phyloP scores from a whole-genome alignment of 2,888 invertebrate species.

The Drosophila prostipennis region DNA sequence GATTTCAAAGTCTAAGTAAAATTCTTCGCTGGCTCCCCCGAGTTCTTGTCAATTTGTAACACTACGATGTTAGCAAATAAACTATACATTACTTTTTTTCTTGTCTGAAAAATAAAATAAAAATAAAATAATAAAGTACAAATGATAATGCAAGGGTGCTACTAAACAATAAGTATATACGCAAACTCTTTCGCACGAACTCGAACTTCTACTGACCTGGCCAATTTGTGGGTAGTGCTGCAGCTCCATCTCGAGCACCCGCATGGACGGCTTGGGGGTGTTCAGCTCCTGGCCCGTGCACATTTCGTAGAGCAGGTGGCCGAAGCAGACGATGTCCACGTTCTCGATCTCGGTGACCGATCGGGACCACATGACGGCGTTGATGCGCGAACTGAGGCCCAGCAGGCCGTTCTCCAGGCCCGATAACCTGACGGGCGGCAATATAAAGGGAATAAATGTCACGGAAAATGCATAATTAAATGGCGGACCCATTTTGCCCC shows the following conservation, averaged over 20 bases:
- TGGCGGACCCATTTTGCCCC: neutral
- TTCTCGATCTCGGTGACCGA: conserved; percentile 84
- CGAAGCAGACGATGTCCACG: conserved; percentile 90
- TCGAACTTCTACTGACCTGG: conserved; percentile 46
- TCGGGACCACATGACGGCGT: conserved; percentile 85
- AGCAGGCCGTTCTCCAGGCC: conserved; percentile 94
- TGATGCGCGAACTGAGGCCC: conserved; percentile 87
- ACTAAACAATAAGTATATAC: neutral
- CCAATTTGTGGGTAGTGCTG: conserved; percentile 90
- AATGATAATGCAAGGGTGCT: neutral
- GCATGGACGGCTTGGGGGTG: conserved; percentile 89
- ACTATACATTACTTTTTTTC: conserved; percentile 9
- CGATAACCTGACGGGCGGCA: conserved; percentile 87
- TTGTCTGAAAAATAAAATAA: conserved; percentile 5
- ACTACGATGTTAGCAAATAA: neutral
- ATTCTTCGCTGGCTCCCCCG: neutral
- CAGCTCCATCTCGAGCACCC: conserved; percentile 89
- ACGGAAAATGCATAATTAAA: conserved; percentile 54
- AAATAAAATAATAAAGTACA: conserved; percentile 2
- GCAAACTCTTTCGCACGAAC: no score
- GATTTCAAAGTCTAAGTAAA: neutral
- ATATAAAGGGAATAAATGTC: conserved; percentile 8
- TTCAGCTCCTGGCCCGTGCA: conserved; percentile 93
- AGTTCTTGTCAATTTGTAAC: neutral
- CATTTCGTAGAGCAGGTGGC: conserved; percentile 96